Percentiles rank a stretch among this genome's conserved stretches.
Conservation (phyloP, 2,113 vertebrate species). For the Megaceryle maxima region DNA sequence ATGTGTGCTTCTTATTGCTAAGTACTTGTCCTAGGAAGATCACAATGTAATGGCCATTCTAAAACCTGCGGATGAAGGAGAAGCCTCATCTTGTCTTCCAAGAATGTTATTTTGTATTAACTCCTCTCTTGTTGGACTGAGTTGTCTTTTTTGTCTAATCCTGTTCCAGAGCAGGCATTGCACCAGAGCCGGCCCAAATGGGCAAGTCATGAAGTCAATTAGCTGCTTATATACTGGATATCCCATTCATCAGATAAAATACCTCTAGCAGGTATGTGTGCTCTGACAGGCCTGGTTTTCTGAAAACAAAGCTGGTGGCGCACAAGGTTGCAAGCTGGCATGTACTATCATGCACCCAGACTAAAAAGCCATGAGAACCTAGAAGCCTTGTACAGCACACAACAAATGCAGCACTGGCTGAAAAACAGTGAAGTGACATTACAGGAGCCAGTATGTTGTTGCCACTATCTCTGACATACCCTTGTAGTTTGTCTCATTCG, state of each 20-base stretch:
- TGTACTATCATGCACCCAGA: neutral
- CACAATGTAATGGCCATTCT: neutral
- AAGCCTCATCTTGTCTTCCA: neutral
- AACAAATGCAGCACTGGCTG: neutral
- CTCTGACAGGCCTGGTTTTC: neutral
- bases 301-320: neutral
- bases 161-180: neutral
- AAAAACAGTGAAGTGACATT: neutral
- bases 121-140: neutral
- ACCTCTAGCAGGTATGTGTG: neutral
- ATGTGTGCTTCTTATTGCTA: neutral
- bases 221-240: neutral
- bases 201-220: neutral
- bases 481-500: neutral
- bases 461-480: fast-evolving
- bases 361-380: neutral
- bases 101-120: neutral
- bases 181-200: neutral
- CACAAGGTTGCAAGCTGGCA: neutral
- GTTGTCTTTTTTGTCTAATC: neutral
- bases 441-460: neutral
- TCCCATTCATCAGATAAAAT: neutral
- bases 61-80: neutral
- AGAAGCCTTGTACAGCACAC: neutral
- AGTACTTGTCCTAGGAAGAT: neutral